Evolutionary conservation across 2,888 invertebrate genomes (phyloP), one percentile per base, ranked within the genome.

Genomic region (Gibbula magus): DNA sequence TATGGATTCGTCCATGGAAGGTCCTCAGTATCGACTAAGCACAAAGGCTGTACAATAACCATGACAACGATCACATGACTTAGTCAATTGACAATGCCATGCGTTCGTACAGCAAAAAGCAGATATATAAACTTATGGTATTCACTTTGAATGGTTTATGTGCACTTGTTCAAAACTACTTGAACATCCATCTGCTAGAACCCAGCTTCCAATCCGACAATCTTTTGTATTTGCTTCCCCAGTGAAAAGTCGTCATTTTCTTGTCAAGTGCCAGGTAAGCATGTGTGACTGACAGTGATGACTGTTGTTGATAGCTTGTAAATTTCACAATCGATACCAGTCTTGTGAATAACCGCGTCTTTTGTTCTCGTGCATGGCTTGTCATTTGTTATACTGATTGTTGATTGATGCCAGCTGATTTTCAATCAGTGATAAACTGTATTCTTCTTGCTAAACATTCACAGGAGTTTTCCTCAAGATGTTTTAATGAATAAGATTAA

Each of bases 61-160:
- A 78, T 78, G 67, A 67, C 78, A 78, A 78, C 78, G 67, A 67
- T 78, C 78, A 78, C 70, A 70, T 78, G 78, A 78, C 67, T 51
- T 25, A 52, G 67, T 22, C 78, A 39, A 61, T 54, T 76, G 76
- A 76, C 76, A 76, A 76, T 54, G 76, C 54, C 54, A 54, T 76
- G 76, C 53, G 20, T 45, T 45, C 45, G 13, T 45, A 45, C 45
- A 45, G 45, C 25, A 20, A 74, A 45, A 74, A n/a, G 7, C 51
- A 51, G 45, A 45, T 74, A 45, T 74, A 39, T 45, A 74, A 74
- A 39, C 25, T 51, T 74, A 74, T 51, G 52, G 22, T 35, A 51
- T 74, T 74, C 45, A 74, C 25, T 74, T 51, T 13, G 32, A 29
- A 29, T 32, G 5, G 16, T n/a, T 66, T 66, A 66, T 7, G 22